Base-by-base conservation (phyloP, 2,888 invertebrate genomes). In the Synergus laeviventris region DNA sequence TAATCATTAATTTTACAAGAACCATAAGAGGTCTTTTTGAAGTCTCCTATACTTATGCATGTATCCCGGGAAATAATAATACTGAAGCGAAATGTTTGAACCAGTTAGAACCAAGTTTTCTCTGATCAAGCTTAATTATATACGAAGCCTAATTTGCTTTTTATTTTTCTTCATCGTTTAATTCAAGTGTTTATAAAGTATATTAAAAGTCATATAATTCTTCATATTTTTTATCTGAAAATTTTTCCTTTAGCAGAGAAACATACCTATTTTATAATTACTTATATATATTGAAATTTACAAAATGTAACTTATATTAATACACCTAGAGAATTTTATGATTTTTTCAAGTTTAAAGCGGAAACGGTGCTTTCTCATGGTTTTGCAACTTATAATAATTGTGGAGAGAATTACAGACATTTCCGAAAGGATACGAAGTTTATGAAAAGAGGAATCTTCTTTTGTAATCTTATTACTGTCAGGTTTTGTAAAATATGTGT, bases 21-120 rank as follows among this genome's bases (percentile, higher is more conserved):
- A n/a, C n/a, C n/a, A n/a, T n/a, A n/a, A n/a, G n/a, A n/a, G n/a
- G n/a, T n/a, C n/a, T n/a, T n/a, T n/a, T n/a, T n/a, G n/a, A n/a
- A n/a, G n/a, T n/a, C n/a, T n/a, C n/a, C n/a, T n/a, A n/a, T 18
- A 54, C 54, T n/a, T 54, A 54, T 54, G 54, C 18, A 54, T 54
- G 54, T 54, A 18, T 18, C n/a, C 54, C 16, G 18, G 3, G 54
- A 18, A 54, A 54, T 54, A n/a, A 54, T 54, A 54, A 8, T 54
- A 9, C 8, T 8, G 18, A 18, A 54, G 16, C 54, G 9, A 75
- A 79, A 77, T 74, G 64, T 74, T 79, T 16, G 8, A 54, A 18
- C 54, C 8, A 54, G 18, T 54, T n/a, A 54, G 7, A 18, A 54
- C 18, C 7, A 14, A 9, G 18, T 36, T 36, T 7, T 36, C 36